Percentiles rank a stretch among this genome's conserved stretches.
Evolutionary conservation across 2,888 invertebrate genomes (phyloP).

Genomic region (Taphrorychus bicolor): DNA sequence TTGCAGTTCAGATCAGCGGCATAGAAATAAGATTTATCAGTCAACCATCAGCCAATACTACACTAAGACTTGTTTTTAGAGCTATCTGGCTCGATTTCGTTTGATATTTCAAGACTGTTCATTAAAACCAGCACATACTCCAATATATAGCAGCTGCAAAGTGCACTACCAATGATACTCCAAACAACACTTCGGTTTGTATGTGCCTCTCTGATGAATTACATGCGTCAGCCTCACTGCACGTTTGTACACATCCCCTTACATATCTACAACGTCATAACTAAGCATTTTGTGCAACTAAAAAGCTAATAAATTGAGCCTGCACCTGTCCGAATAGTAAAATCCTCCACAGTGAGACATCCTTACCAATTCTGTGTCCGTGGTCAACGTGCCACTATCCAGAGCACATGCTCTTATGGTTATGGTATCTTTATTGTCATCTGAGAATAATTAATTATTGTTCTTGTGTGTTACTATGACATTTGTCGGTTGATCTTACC

Average conservation of each 20-base stretch:
- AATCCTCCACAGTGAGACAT: slow-evolving; percentile 98
- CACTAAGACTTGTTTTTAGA: no score
- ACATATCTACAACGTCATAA: slow-evolving; percentile 71
- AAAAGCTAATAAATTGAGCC: neutral
- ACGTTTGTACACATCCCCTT: slow-evolving; percentile 92
- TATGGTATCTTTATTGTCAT: slow-evolving; percentile 79
- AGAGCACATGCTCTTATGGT: slow-evolving; percentile 93
- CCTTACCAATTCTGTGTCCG: slow-evolving; percentile 94
- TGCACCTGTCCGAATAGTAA: slow-evolving; percentile 82
- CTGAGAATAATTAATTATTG: slow-evolving; percentile 62
- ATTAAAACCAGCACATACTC: no score
- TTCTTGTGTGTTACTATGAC: neutral
- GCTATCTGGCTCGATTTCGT: no score
- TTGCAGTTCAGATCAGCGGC: no score
- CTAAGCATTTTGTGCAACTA: no score
- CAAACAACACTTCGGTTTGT: no score
- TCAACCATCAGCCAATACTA: no score
- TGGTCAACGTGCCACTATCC: slow-evolving; percentile 94
- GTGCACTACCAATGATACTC: no score
- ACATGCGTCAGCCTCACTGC: slow-evolving; percentile 92
- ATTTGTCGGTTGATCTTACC: no score
- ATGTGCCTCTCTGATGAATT: slow-evolving; percentile 64
- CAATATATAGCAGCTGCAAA: no score
- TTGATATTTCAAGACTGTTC: no score
- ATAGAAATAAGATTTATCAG: no score